Evolutionary conservation across 2,797 vertebrate species (phyloP).

Genomic region (Parotocinclus haroldoi): DNA sequence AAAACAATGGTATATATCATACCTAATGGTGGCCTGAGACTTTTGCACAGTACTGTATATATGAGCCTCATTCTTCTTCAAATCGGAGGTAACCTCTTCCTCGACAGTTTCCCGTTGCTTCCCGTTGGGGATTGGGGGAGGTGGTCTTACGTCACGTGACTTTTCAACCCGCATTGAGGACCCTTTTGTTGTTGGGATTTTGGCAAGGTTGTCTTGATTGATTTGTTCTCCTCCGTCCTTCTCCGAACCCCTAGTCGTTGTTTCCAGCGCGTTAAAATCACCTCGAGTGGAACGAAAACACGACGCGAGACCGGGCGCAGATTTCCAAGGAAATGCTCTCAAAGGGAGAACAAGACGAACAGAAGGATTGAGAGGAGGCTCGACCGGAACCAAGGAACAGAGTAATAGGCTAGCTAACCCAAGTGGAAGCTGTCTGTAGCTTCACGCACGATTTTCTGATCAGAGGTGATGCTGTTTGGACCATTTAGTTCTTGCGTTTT

Average conservation of each 20-base stretch:
- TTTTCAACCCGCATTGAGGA: constrained; percentile 40
- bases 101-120: not conserved
- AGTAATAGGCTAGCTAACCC: not conserved
- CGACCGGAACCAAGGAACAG: not conserved
- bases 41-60: too few relatives aligned
- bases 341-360: constrained; percentile 16
- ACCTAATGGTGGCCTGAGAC: too few relatives aligned
- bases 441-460: constrained; percentile 14
- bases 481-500: not conserved
- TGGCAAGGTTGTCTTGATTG: constrained; percentile 6
- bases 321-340: constrained; percentile 15
- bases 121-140: constrained; percentile 44
- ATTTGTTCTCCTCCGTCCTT: constrained; percentile 5
- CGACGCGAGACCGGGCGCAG: not conserved
- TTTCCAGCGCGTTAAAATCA: not conserved
- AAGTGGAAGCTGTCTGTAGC: constrained; percentile 7
- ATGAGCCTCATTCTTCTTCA: too few relatives aligned
- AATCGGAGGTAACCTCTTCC: not conserved
- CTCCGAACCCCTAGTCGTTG: not conserved
- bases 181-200: constrained; percentile 50
- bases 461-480: constrained; percentile 17
- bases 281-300: not conserved
- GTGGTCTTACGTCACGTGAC: constrained; percentile 49
- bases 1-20: too few relatives aligned
- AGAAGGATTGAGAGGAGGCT: constrained; percentile 5